Evolutionary conservation across 2,888 invertebrate species (phyloP).

Genomic region (Blastobasis adustella): DNA sequence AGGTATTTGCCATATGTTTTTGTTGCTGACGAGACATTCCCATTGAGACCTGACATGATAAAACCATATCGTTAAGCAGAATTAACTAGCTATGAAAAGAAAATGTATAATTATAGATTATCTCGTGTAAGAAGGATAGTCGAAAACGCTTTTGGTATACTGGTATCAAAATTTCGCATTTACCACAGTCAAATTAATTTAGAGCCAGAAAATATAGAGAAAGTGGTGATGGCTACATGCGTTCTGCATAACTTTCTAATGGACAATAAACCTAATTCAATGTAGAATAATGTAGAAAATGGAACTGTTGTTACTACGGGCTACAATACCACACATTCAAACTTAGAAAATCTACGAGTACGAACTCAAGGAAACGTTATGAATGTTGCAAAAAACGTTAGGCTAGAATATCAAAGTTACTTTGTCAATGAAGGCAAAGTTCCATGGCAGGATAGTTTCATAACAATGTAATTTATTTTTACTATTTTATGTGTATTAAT

Average conservation of each 20-base stretch:
- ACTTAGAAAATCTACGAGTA: not conserved
- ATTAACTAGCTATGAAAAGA: slow-evolving; percentile 11
- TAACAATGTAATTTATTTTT: not conserved
- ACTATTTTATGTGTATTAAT: not conserved
- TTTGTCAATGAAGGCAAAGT: slow-evolving; percentile 12
- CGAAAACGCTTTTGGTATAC: slow-evolving; percentile 20
- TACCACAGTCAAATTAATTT: slow-evolving; percentile 12
- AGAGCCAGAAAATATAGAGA: slow-evolving; percentile 14
- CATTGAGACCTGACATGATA: slow-evolving; percentile 17
- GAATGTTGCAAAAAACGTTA: not conserved
- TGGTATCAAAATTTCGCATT: slow-evolving; percentile 14
- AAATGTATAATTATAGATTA: slow-evolving; percentile 15
- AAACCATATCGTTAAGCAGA: slow-evolving; percentile 20
- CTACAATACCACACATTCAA: not conserved
- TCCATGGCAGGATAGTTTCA: slow-evolving; percentile 11
- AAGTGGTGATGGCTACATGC: slow-evolving; percentile 14
- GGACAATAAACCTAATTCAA: not conserved
- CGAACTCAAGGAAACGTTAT: not conserved
- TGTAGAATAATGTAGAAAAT: not conserved
- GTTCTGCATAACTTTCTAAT: not conserved
- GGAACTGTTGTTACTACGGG: not conserved
- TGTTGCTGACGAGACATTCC: slow-evolving; percentile 16
- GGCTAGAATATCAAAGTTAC: slow-evolving; percentile 7
- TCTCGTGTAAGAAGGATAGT: slow-evolving; percentile 16
- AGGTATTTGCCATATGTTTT: slow-evolving; percentile 13